Conservation (phyloP, 2,797 vertebrate species). For the Australoheros facetus region DNA sequence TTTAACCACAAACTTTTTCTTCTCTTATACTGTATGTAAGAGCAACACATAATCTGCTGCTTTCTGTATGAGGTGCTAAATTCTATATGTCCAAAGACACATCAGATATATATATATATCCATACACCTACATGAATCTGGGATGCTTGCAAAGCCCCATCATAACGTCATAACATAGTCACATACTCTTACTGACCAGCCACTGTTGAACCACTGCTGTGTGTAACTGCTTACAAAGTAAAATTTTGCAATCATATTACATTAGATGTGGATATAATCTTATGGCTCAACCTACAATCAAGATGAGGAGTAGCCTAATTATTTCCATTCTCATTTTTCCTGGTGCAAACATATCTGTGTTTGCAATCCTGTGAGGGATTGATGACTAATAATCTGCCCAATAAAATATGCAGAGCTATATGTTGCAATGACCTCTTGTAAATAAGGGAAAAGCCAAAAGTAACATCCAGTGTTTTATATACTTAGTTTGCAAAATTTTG, state of each 20-base stretch:
- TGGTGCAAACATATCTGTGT: too few relatives aligned
- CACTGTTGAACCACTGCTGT: background rate
- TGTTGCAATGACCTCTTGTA: too few relatives aligned
- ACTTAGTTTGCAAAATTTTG: background rate
- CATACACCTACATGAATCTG: background rate
- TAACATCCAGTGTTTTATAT: background rate
- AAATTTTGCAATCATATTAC: background rate
- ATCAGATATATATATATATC: background rate
- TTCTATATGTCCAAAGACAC: background rate
- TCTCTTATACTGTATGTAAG: slow-evolving; percentile 54
- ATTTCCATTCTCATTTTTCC: background rate
- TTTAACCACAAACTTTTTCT: slow-evolving; percentile 36
- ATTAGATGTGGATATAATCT: background rate
- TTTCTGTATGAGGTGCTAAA: background rate
- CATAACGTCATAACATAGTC: background rate
- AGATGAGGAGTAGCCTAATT: background rate
- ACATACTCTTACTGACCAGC: background rate
- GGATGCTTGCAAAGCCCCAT: background rate
- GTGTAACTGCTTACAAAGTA: background rate
- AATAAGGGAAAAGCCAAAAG: too few relatives aligned
- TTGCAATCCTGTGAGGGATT: too few relatives aligned
- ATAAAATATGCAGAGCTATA: too few relatives aligned
- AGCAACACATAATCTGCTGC: slow-evolving; percentile 23
- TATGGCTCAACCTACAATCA: background rate
- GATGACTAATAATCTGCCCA: too few relatives aligned